phyloP scores from a whole-genome alignment of 2,113 vertebrate species.

The Reinhardtius hippoglossoides region DNA sequence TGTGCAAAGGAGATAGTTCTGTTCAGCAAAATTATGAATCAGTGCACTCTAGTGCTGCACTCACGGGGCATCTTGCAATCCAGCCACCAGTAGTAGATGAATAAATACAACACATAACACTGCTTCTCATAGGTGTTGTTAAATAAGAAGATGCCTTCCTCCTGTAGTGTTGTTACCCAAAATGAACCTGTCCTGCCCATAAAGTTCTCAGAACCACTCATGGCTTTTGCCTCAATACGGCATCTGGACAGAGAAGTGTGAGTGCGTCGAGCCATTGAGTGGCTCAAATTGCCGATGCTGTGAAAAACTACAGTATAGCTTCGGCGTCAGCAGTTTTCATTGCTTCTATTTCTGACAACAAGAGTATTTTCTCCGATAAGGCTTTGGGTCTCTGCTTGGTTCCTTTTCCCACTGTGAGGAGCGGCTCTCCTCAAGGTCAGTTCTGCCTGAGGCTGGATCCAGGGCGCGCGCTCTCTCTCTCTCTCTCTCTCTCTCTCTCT shows the following conservation, averaged over 20 bases:
- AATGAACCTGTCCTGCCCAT: not conserved
- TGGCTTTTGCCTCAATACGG: conserved; percentile 30
- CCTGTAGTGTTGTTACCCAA: not conserved
- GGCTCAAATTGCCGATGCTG: conserved; percentile 71
- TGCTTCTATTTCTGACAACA: conserved; percentile 73
- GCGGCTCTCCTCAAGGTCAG: conserved; percentile 61
- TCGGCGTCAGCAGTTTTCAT: conserved; percentile 75
- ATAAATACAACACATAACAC: conserved; percentile 23
- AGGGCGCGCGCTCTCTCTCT: not conserved
- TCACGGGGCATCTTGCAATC: not conserved
- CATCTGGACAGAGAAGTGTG: conserved; percentile 27
- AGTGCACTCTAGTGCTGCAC: not conserved
- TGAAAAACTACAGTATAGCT: conserved; percentile 57
- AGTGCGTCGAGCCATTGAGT: conserved; percentile 41
- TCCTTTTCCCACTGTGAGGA: conserved; percentile 53
- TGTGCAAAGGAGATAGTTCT: not conserved
- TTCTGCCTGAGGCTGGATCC: conserved; percentile 21
- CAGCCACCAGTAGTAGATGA: not conserved
- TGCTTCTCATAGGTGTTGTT: conserved; percentile 16
- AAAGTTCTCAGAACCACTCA: conserved; percentile 26
- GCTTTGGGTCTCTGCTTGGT: conserved; percentile 63
- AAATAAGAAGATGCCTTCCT: conserved; percentile 11
- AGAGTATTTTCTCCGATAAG: conserved; percentile 70
- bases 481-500: not conserved
- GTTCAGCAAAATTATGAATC: not conserved